Percentiles rank a stretch among this genome's conserved stretches.
Conservation (phyloP, 2,888 invertebrate genomes). For the Megastigmus dorsalis region DNA sequence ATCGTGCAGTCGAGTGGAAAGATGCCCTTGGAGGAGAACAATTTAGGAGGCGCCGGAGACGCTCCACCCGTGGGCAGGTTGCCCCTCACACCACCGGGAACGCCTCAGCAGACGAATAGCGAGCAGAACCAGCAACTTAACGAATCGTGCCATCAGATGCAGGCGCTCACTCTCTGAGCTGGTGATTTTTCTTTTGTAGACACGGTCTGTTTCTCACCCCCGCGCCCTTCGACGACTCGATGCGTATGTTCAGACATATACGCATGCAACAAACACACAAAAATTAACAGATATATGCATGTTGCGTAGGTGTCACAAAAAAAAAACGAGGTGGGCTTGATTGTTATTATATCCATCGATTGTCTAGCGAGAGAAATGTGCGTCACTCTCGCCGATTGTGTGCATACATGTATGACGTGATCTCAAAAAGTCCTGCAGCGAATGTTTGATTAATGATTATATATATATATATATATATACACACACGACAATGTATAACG, state of each 20-base stretch:
- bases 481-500: slow-evolving; percentile 9
- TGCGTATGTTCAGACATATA: not conserved
- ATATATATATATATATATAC: no score
- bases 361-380: slow-evolving; percentile 4
- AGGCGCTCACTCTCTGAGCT: slow-evolving; percentile 67
- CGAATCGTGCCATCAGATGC: slow-evolving; percentile 72
- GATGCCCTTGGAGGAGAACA: slow-evolving; percentile 60
- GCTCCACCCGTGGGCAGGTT: slow-evolving; percentile 64
- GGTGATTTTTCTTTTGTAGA: not conserved
- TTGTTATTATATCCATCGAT: slow-evolving; percentile 34
- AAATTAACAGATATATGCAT: no score
- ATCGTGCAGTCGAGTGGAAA: slow-evolving; percentile 62
- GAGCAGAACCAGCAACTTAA: slow-evolving; percentile 66
- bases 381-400: slow-evolving; percentile 24
- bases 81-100: slow-evolving; percentile 70
- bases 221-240: not conserved
- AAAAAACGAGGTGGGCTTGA: not conserved
- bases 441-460: slow-evolving; percentile 37
- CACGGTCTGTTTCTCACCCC: slow-evolving; percentile 1
- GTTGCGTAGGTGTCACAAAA: not conserved
- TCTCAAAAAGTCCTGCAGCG: slow-evolving; percentile 38
- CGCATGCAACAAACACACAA: no score
- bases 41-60: slow-evolving; percentile 68
- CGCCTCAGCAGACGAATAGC: slow-evolving; percentile 61
- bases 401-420: slow-evolving; percentile 35